Conservation (phyloP, 2,888 invertebrate species). For the Drosophila yooni region DNA sequence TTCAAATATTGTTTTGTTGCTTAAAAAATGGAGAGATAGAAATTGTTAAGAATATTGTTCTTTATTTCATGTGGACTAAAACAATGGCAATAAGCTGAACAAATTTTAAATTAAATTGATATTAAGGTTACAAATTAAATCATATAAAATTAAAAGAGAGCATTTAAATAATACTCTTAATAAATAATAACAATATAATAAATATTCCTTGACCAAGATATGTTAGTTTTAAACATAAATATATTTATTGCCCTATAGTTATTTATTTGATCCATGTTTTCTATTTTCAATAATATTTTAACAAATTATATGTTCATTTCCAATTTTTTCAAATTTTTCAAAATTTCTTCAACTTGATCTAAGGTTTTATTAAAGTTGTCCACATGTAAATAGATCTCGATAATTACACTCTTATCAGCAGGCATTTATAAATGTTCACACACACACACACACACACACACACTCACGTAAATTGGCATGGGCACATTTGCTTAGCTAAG, state of each 20-base stretch:
- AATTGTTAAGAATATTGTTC: background rate
- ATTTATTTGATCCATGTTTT: background rate
- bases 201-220: background rate
- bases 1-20: background rate
- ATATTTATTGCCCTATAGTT: background rate
- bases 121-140: background rate
- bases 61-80: background rate
- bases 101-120: background rate
- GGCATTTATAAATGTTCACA: constrained; percentile 17
- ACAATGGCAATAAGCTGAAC: background rate
- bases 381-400: constrained; percentile 7
- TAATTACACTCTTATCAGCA: constrained; percentile 39
- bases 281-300: background rate
- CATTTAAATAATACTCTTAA: background rate
- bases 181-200: background rate
- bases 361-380: background rate
- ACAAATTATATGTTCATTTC: background rate
- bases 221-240: background rate
- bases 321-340: background rate
- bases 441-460: constrained; percentile 6
- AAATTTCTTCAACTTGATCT: background rate
- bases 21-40: background rate
- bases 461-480: constrained; percentile 1
- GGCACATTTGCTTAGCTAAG: constrained; percentile 59
- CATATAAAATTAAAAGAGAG: background rate